Evolutionary conservation across 2,888 invertebrate genomes (phyloP).

Genomic region (Calliphora vomitoria): DNA sequence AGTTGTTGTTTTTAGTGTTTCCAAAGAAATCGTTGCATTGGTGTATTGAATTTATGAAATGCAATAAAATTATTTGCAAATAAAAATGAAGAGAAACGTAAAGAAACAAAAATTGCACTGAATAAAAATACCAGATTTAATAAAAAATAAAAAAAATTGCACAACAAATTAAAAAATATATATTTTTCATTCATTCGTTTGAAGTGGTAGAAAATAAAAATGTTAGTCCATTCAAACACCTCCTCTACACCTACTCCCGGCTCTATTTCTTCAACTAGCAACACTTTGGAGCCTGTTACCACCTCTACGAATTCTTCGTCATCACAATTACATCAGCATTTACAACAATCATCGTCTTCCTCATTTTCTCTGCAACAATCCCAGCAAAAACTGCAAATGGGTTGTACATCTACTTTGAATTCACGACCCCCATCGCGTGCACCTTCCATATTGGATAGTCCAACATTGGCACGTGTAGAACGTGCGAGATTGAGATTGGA

Average conservation of each 20-base stretch:
- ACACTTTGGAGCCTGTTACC: conserved; percentile 78
- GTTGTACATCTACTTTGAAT: conserved; percentile 62
- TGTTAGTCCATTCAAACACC: conserved; percentile 75
- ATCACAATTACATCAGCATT: conserved; percentile 74
- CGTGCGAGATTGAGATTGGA: conserved; percentile 86
- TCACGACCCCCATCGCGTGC: conserved; percentile 83
- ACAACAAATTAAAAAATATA: not conserved
- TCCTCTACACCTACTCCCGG: conserved; percentile 81
- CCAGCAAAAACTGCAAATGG: conserved; percentile 74
- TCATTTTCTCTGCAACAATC: conserved; percentile 67
- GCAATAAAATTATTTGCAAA: not conserved
- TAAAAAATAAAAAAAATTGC: not conserved
- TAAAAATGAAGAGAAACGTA: not conserved
- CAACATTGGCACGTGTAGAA: conserved; percentile 87
- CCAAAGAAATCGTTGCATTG: not conserved
- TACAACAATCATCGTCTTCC: conserved; percentile 68
- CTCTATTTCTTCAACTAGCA: conserved; percentile 80
- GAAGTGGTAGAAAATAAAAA: conserved; percentile 37
- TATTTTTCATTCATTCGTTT: not conserved
- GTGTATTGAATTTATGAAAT: not conserved
- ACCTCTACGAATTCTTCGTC: conserved; percentile 66
- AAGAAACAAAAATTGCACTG: not conserved
- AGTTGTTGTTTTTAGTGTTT: conserved; percentile 1
- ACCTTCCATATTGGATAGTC: conserved; percentile 87
- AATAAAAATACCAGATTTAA: not conserved